These are phyloP conservation scores for Odontomyia ornata DNA, from an alignment of 2,888 invertebrate species.

Conservation along the genomic window DNA sequence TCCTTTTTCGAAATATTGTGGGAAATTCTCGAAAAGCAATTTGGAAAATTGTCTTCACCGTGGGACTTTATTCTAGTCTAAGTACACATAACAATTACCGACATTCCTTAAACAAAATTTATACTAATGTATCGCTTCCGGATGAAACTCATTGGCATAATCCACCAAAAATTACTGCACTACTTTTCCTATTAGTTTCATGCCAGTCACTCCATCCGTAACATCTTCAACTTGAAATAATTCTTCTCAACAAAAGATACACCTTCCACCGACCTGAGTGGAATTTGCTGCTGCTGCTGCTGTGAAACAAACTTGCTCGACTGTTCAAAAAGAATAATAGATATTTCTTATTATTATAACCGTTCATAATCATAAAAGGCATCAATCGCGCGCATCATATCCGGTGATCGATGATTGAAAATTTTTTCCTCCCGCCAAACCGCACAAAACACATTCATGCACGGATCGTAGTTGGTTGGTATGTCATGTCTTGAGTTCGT, in stretches of 20 bases:
- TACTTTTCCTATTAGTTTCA: neutral
- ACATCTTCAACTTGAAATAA: neutral
- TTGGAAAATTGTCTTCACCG: too few relatives aligned
- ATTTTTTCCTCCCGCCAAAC: constrained; percentile 16
- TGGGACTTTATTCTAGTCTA: too few relatives aligned
- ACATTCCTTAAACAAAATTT: neutral
- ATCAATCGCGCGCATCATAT: constrained; percentile 26
- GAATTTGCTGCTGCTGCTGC: neutral
- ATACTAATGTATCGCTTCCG: neutral
- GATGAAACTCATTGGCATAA: neutral
- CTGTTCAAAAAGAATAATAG: neutral
- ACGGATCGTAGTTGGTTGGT: too few relatives aligned
- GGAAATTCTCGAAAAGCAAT: too few relatives aligned
- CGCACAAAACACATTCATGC: neutral
- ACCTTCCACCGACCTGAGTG: neutral
- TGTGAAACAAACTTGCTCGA: neutral
- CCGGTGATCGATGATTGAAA: constrained; percentile 43
- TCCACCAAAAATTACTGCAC: neutral
- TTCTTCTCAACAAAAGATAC: neutral
- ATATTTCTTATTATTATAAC: constrained; percentile 11
- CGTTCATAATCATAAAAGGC: constrained; percentile 3
- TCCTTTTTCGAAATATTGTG: too few relatives aligned
- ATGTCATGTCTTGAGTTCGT: neutral
- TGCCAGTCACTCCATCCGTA: neutral
- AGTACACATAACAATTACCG: neutral